Conservation (phyloP, 2,797 vertebrate genomes). For the Pipistrellus pipistrellus region DNA sequence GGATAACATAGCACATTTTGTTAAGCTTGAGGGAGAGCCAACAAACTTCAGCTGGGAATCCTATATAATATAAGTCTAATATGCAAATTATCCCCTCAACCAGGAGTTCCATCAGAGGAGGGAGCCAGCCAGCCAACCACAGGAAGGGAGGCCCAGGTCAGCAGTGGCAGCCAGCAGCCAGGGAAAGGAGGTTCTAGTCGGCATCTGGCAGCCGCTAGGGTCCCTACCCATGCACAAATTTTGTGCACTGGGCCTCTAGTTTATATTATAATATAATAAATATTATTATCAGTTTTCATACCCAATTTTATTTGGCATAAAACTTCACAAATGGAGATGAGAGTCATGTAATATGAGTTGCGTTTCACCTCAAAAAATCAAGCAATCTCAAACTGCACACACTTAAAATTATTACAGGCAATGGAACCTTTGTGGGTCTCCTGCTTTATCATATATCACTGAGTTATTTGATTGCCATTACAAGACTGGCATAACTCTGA, state of each 20-base stretch:
- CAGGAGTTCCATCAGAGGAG: too few relatives aligned
- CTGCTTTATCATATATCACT: background rate
- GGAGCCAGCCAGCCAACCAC: too few relatives aligned
- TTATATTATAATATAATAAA: conserved; percentile 11
- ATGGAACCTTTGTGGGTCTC: background rate
- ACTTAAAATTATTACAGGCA: background rate
- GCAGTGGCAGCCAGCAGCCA: too few relatives aligned
- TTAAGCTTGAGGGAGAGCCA: background rate
- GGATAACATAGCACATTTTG: background rate
- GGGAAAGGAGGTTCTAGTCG: rapidly evolving
- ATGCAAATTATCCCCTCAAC: too few relatives aligned
- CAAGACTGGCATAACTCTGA: background rate
- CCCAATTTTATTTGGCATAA: background rate
- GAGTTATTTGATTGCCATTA: background rate
- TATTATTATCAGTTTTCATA: background rate
- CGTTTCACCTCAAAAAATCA: background rate
- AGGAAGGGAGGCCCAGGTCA: too few relatives aligned
- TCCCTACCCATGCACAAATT: too few relatives aligned
- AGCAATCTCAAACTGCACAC: background rate
- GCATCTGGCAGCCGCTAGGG: too few relatives aligned
- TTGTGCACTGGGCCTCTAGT: background rate
- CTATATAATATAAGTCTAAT: too few relatives aligned
- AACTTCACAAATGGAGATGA: background rate
- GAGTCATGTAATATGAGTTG: background rate
- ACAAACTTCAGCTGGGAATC: background rate